phyloP scores from a whole-genome alignment of 2,113 vertebrate genomes.

The Eidolon helvum region DNA sequence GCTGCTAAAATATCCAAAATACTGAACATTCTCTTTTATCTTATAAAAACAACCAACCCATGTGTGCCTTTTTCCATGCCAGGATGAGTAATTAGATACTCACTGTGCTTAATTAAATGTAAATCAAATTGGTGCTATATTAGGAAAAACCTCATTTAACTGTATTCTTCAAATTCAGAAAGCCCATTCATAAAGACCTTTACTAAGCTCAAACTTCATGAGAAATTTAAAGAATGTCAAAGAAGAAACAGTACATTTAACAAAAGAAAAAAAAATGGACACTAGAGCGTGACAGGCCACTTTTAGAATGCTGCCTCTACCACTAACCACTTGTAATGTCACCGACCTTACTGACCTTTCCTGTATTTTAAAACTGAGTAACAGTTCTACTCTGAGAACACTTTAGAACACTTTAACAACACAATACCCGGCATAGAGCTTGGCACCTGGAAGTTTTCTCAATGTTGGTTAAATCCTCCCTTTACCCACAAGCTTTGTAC shows the following conservation, averaged over 20 bases:
- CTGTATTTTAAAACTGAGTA: not conserved
- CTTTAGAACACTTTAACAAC: not conserved
- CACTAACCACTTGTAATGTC: not conserved
- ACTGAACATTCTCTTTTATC: not conserved
- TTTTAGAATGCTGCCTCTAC: not conserved
- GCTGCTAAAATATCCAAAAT: not conserved
- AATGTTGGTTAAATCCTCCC: not conserved
- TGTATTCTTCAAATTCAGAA: conserved; percentile 23
- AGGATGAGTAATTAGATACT: not conserved
- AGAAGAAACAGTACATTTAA: not conserved
- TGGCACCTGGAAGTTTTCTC: not conserved
- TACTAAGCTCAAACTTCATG: not conserved
- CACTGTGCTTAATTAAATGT: conserved; percentile 8
- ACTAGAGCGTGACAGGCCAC: not conserved
- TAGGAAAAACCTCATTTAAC: not conserved
- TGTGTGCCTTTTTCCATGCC: not conserved
- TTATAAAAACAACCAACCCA: conserved; percentile 20
- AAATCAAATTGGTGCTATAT: not conserved
- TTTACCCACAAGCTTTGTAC: not conserved
- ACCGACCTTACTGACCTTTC: not conserved
- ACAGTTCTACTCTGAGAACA: not conserved
- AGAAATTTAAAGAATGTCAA: not conserved
- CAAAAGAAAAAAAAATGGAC: not conserved
- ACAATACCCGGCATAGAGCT: not conserved
- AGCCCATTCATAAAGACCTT: conserved; percentile 14